Evolutionary conservation across 2,113 vertebrate species (phyloP).

Genomic region (Acanthisitta chloris): DNA sequence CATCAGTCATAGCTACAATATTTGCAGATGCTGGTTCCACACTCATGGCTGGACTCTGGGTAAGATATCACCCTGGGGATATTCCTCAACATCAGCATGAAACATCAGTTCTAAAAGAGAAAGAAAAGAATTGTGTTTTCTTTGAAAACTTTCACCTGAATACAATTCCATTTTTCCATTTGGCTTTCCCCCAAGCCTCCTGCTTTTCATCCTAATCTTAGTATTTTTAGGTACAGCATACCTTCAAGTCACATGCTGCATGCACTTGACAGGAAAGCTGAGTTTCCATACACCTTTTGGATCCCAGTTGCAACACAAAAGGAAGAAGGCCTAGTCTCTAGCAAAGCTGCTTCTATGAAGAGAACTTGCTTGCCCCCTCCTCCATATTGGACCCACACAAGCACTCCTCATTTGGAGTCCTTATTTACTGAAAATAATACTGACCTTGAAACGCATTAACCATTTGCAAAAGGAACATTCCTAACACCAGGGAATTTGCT

Average conservation of each 20-base stretch:
- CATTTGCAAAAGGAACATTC: neutral
- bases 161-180: neutral
- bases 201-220: neutral
- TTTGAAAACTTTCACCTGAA: neutral
- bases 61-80: slow-evolving; percentile 73
- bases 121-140: neutral
- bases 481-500: neutral
- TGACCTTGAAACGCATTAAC: neutral
- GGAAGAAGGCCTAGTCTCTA: neutral
- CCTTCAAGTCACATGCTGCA: neutral
- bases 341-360: neutral
- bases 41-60: slow-evolving; percentile 72
- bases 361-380: neutral
- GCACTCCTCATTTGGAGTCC: neutral
- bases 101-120: slow-evolving; percentile 80
- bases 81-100: slow-evolving; percentile 80
- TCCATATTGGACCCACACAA: neutral
- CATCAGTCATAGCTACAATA: neutral
- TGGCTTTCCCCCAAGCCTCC: neutral
- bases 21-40: neutral
- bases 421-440: neutral
- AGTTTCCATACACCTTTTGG: neutral
- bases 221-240: neutral
- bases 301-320: neutral
- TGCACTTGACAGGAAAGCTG: neutral